Percentiles rank a stretch among this genome's conserved stretches.
These are phyloP conservation scores for Panzeria rudis DNA, from an alignment of 2,888 invertebrate species.

Conservation along the genomic window DNA sequence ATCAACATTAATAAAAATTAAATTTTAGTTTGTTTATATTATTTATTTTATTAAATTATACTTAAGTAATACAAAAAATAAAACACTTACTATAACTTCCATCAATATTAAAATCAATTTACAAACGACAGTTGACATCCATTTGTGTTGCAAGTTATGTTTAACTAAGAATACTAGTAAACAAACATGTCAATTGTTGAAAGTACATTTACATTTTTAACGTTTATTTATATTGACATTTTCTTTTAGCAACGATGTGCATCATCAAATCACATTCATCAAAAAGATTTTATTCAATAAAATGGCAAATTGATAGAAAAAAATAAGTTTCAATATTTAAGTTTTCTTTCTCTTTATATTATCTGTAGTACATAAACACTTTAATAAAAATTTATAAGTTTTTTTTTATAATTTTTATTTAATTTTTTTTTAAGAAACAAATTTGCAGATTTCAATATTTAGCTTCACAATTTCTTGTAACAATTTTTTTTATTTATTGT, in stretches of 20 bases:
- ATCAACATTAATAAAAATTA: too few relatives aligned
- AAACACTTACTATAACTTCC: slow-evolving; percentile 16
- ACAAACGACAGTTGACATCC: slow-evolving; percentile 26
- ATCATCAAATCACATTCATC: neutral
- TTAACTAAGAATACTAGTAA: neutral
- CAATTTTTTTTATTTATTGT: neutral
- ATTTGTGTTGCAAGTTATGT: slow-evolving; percentile 14
- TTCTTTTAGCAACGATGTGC: neutral
- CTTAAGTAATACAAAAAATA: neutral
- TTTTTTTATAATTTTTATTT: neutral
- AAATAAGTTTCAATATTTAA: neutral
- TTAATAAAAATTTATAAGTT: neutral
- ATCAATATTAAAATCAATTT: slow-evolving; percentile 17
- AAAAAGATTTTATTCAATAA: neutral
- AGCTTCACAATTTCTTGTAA: neutral
- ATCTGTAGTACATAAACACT: too few relatives aligned
- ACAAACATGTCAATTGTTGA: slow-evolving; percentile 19
- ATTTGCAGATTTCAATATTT: neutral
- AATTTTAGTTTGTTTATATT: neutral
- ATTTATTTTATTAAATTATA: neutral
- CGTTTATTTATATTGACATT: slow-evolving; percentile 15
- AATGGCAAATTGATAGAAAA: neutral
- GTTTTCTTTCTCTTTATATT: neutral
- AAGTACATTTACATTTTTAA: slow-evolving; percentile 19
- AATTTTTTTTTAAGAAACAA: too few relatives aligned